Conservation (phyloP, 2,888 invertebrate species). For the Chymomyza procnemis region DNA sequence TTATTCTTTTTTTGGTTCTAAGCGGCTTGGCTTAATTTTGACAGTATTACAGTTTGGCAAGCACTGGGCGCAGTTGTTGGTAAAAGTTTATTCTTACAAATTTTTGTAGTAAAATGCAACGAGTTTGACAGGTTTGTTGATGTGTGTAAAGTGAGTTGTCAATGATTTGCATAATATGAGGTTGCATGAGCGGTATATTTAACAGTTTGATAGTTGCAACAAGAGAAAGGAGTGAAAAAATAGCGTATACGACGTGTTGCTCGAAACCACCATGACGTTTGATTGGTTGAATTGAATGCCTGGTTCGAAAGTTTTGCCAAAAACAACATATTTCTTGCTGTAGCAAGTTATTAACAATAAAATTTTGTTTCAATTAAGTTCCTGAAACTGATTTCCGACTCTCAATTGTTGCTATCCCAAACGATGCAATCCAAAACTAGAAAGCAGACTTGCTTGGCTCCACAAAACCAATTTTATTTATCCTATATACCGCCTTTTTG, state of each 20-base stretch:
- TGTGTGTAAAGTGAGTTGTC: not conserved
- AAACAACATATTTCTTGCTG: no score
- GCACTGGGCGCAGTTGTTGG: not conserved
- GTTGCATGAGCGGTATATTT: not conserved
- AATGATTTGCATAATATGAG: not conserved
- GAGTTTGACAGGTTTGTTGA: not conserved
- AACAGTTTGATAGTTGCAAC: not conserved
- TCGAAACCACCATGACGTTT: not conserved
- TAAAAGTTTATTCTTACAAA: not conserved
- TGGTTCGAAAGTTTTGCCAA: no score
- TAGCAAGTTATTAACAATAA: no score
- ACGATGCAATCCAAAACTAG: no score
- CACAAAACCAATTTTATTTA: no score
- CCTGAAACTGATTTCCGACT: no score
- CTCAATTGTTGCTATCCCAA: no score
- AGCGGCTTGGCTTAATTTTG: not conserved
- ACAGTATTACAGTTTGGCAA: conserved; percentile 1
- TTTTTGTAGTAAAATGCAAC: not conserved
- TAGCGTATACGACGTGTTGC: not conserved
- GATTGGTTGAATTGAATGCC: not conserved
- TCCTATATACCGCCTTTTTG: no score
- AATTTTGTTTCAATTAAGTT: no score
- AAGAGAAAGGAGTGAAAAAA: not conserved
- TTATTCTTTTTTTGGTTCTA: not conserved
- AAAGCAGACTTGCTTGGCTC: no score